Conservation (phyloP, 1,140 invertebrate genomes). For the Elymnias hypermnestra region DNA sequence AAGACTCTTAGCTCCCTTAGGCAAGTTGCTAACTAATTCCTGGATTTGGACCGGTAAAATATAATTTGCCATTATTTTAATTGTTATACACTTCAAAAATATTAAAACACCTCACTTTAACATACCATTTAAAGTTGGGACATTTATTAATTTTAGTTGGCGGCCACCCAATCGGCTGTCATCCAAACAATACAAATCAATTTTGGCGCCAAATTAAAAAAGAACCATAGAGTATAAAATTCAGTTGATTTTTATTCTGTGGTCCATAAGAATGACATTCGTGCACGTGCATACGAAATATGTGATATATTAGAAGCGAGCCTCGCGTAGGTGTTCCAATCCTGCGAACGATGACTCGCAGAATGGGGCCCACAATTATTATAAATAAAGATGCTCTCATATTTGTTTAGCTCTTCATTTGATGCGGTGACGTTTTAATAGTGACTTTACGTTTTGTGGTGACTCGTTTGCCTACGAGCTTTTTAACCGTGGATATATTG, state of each 20-base stretch:
- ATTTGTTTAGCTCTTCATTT: constrained; percentile 74
- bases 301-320: constrained; percentile 9
- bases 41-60: too few species aligned
- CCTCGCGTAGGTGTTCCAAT: constrained; percentile 64
- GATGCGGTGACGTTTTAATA: constrained; percentile 54
- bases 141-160: constrained; percentile 6
- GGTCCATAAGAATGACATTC: too few species aligned
- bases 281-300: background rate
- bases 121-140: background rate
- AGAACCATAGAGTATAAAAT: background rate
- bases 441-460: constrained; percentile 46
- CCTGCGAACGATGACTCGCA: constrained; percentile 64
- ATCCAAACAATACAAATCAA: constrained; percentile 55
- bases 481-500: background rate
- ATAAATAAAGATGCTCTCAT: constrained; percentile 66
- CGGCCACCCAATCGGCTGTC: constrained; percentile 56
- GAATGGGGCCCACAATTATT: constrained; percentile 55
- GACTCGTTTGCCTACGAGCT: background rate
- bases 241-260: too few species aligned
- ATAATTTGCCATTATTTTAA: too few species aligned
- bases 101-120: too few species aligned
- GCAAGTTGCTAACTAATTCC: too few species aligned
- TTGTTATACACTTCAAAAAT: too few species aligned
- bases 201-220: constrained; percentile 51
- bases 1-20: too few species aligned